These are phyloP conservation scores for Leptodirus hochenwartii DNA, from an alignment of 2,888 invertebrate genomes.

Conservation along the genomic window DNA sequence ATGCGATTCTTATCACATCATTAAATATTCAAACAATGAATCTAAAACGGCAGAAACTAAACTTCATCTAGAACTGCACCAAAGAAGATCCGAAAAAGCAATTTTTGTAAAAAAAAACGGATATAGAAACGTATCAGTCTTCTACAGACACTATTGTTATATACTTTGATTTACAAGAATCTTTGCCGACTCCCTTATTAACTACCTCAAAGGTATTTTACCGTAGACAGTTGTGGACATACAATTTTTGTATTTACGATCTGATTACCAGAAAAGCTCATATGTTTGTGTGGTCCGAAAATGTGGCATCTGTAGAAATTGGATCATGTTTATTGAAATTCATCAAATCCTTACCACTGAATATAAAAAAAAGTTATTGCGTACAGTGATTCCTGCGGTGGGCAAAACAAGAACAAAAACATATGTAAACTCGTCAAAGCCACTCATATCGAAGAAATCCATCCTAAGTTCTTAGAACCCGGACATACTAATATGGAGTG, in stretches of 20 bases:
- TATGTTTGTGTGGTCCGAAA: slow-evolving; percentile 15
- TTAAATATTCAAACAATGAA: slow-evolving; percentile 9
- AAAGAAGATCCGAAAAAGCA: slow-evolving; percentile 9
- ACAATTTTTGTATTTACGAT: slow-evolving; percentile 13
- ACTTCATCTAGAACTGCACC: slow-evolving; percentile 9
- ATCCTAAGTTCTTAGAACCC: slow-evolving; percentile 12
- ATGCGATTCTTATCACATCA: slow-evolving; percentile 9
- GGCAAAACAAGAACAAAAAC: slow-evolving; percentile 15
- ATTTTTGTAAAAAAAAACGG: slow-evolving; percentile 6
- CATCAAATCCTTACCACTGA: slow-evolving; percentile 12
- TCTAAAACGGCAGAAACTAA: slow-evolving; percentile 4
- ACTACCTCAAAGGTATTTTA: slow-evolving; percentile 9
- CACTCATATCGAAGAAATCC: slow-evolving; percentile 10
- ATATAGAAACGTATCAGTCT: slow-evolving; percentile 7
- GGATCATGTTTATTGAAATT: too few relatives aligned
- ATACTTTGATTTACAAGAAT: slow-evolving; percentile 7
- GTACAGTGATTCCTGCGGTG: slow-evolving; percentile 13
- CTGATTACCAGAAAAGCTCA: slow-evolving; percentile 10
- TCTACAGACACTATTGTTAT: slow-evolving; percentile 5
- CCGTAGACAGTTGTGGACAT: slow-evolving; percentile 12
- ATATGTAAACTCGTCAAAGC: slow-evolving; percentile 13
- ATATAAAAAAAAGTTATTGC: slow-evolving; percentile 10
- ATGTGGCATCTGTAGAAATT: slow-evolving; percentile 12
- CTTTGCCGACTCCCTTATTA: slow-evolving; percentile 8
- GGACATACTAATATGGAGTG: slow-evolving; percentile 13